phyloP scores from a whole-genome alignment of 2,113 vertebrate species.

The Chlamydotis undulata region DNA sequence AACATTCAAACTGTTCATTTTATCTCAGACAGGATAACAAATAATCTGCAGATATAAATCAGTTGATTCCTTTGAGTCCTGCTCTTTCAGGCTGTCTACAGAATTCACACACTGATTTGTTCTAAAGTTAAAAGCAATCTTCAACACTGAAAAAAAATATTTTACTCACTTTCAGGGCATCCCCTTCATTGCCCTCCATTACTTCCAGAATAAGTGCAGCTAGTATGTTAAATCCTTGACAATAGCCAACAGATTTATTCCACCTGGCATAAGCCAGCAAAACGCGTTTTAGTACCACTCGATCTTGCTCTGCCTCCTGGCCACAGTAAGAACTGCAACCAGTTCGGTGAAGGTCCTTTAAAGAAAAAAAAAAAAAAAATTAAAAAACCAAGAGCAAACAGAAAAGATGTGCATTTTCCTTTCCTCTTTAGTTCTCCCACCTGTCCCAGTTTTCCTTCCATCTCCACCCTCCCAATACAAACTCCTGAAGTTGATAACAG shows the following conservation, averaged over 20 bases:
- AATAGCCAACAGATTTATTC: slow-evolving; percentile 91
- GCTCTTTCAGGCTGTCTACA: not conserved
- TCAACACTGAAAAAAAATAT: not conserved
- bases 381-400: not conserved
- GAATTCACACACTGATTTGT: not conserved
- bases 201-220: slow-evolving; percentile 89
- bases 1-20: not conserved
- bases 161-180: slow-evolving; percentile 85
- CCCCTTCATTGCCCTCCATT: slow-evolving; percentile 88
- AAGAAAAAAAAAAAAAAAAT: not conserved
- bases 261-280: slow-evolving; percentile 87
- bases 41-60: not conserved
- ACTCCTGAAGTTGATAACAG: not conserved
- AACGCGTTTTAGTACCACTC: slow-evolving; percentile 87
- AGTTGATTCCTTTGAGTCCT: not conserved
- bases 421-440: not conserved
- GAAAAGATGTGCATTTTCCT: not conserved
- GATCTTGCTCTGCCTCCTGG: slow-evolving; percentile 89
- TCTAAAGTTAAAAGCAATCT: not conserved
- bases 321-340: slow-evolving; percentile 91
- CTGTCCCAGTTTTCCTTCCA: not conserved
- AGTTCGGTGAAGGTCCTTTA: slow-evolving; percentile 87
- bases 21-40: not conserved
- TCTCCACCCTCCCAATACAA: not conserved
- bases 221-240: slow-evolving; percentile 90